Conservation (phyloP, 2,797 vertebrate species). For the Catostomus latipinnis region DNA sequence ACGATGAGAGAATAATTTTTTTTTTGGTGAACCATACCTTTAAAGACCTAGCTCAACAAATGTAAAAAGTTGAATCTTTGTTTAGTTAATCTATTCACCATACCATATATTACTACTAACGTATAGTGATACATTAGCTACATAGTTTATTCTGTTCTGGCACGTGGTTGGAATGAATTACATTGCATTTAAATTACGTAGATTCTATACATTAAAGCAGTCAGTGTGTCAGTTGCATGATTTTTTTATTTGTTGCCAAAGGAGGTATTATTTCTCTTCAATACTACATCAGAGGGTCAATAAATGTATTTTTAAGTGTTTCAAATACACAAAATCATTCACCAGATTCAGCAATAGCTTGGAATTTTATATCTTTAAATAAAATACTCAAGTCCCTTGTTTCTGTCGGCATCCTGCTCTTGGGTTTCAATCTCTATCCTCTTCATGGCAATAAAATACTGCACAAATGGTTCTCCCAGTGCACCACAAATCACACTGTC, state of each 20-base stretch:
- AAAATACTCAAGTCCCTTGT: slow-evolving; percentile 93
- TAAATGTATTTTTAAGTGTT: not conserved
- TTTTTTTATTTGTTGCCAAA: slow-evolving; percentile 2
- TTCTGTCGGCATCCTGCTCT: slow-evolving; percentile 87
- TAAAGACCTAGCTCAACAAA: no score
- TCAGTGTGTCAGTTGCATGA: slow-evolving; percentile 5
- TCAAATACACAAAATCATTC: slow-evolving; percentile 10
- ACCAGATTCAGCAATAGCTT: slow-evolving; percentile 23
- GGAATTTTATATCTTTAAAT: slow-evolving; percentile 77
- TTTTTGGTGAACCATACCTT: no score
- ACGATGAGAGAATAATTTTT: no score
- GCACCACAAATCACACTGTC: slow-evolving; percentile 82
- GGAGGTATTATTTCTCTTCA: not conserved
- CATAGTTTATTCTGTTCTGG: no score
- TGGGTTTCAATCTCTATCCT: slow-evolving; percentile 92
- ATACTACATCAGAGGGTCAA: not conserved
- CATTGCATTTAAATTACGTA: no score
- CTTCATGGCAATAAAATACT: slow-evolving; percentile 94
- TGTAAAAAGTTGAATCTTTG: no score
- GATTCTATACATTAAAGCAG: slow-evolving; percentile 1
- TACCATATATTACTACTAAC: no score
- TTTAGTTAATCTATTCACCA: no score
- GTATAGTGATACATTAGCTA: no score
- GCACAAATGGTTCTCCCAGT: slow-evolving; percentile 88
- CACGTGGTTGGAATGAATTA: no score